A percentile compares a stretch with the other conserved stretches of the same genome.
phyloP scores from a whole-genome alignment of 2,888 invertebrate genomes.

The Andrena flavipes region DNA sequence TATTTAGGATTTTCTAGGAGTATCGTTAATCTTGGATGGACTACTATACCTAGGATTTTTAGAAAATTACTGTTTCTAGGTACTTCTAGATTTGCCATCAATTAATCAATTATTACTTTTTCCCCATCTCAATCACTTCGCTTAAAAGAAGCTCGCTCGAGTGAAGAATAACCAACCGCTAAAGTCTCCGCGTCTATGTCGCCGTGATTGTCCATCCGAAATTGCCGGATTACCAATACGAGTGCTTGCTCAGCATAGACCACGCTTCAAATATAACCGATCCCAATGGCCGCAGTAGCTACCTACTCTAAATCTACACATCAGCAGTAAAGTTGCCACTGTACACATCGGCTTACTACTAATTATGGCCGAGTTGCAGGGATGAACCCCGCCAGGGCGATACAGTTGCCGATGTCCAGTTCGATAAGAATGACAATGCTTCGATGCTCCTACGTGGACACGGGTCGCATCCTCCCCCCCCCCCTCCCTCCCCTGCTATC shows the following conservation, averaged over 20 bases:
- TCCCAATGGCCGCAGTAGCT: background rate
- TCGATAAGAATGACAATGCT: background rate
- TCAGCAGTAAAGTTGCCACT: constrained; percentile 15
- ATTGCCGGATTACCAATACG: background rate
- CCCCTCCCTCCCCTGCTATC: too few species aligned
- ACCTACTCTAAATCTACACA: background rate
- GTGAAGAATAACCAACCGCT: background rate
- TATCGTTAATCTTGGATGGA: too few species aligned
- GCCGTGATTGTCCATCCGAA: background rate
- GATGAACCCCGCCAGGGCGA: background rate
- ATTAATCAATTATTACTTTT: too few species aligned
- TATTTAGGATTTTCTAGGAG: too few species aligned
- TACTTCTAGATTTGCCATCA: too few species aligned
- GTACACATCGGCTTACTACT: background rate
- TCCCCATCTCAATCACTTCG: background rate
- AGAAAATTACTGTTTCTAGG: too few species aligned
- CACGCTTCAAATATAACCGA: background rate
- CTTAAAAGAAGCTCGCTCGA: background rate
- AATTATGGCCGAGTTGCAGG: background rate
- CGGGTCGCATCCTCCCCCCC: background rate
- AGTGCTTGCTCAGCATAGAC: background rate
- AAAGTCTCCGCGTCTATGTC: background rate
- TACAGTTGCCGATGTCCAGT: background rate
- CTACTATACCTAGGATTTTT: too few species aligned
- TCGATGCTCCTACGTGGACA: background rate